These are phyloP conservation scores for Bufotes viridis DNA, from an alignment of 2,797 vertebrate species.

Conservation along the genomic window DNA sequence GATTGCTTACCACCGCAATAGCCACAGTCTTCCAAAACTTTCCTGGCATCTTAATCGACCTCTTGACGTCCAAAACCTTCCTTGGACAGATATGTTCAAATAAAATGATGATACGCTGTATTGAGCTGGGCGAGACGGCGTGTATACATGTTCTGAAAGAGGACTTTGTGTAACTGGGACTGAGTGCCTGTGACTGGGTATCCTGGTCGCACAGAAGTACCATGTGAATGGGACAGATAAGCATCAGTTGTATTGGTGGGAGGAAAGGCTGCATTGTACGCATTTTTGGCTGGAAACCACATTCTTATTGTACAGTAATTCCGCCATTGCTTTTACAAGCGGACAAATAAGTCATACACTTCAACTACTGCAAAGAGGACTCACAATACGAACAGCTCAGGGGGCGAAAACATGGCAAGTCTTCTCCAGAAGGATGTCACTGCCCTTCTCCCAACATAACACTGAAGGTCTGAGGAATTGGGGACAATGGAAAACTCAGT, in stretches of 20 bases:
- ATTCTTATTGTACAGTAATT: slow-evolving; percentile 67
- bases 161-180: slow-evolving; percentile 67
- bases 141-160: slow-evolving; percentile 60
- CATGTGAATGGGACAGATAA: slow-evolving; percentile 68
- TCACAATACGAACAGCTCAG: neutral
- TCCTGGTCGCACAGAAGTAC: slow-evolving; percentile 70
- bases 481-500: too few species aligned
- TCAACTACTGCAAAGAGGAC: neutral
- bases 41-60: slow-evolving; percentile 70
- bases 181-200: slow-evolving; percentile 64
- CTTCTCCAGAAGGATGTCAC: neutral
- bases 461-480: too few species aligned
- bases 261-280: slow-evolving; percentile 71
- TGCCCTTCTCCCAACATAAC: neutral
- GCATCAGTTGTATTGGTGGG: slow-evolving; percentile 71
- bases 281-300: slow-evolving; percentile 73
- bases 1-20: slow-evolving; percentile 74
- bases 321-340: slow-evolving; percentile 23
- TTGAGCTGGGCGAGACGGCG: neutral
- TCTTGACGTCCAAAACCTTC: slow-evolving; percentile 41
- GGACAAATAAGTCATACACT: slow-evolving; percentile 15
- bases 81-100: neutral
- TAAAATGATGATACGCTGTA: neutral
- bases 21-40: slow-evolving; percentile 75
- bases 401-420: neutral